Evolutionary conservation across 2,888 invertebrate species (phyloP).

Genomic region (Pammene fasciana): DNA sequence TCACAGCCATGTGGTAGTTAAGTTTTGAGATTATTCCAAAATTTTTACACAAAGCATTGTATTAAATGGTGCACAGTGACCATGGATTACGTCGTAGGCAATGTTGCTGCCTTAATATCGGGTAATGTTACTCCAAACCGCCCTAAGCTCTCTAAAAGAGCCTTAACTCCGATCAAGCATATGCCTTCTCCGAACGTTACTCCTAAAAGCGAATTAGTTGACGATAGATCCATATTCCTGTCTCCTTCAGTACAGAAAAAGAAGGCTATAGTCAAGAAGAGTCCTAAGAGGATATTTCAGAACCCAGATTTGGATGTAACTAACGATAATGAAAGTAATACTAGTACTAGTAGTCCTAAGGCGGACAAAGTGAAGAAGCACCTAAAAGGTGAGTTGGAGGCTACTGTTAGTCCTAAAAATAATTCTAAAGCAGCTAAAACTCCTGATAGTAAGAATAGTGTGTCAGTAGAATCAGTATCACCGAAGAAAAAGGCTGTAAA

Average conservation of each 20-base stretch:
- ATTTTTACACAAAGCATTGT: neutral
- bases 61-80: constrained; percentile 35
- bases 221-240: constrained; percentile 73
- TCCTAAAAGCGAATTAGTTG: constrained; percentile 72
- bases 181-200: constrained; percentile 75
- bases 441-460: constrained; percentile 45
- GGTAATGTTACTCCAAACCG: constrained; percentile 83
- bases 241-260: constrained; percentile 75
- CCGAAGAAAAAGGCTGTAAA: constrained; percentile 35
- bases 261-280: constrained; percentile 76
- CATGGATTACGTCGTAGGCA: constrained; percentile 83
- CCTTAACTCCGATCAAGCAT: constrained; percentile 75
- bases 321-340: constrained; percentile 56
- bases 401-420: constrained; percentile 43
- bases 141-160: constrained; percentile 70
- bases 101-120: constrained; percentile 83
- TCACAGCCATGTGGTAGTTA: constrained; percentile 22
- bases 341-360: constrained; percentile 59
- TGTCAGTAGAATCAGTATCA: constrained; percentile 13
- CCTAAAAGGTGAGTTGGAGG: constrained; percentile 65
- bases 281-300: constrained; percentile 77
- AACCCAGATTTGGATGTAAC: constrained; percentile 67
- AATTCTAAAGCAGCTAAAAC: constrained; percentile 48
- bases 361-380: constrained; percentile 76
- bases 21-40: neutral